These are phyloP conservation scores for Rhinolophus sinicus DNA, from an alignment of 2,113 vertebrate species.

Conservation along the genomic window DNA sequence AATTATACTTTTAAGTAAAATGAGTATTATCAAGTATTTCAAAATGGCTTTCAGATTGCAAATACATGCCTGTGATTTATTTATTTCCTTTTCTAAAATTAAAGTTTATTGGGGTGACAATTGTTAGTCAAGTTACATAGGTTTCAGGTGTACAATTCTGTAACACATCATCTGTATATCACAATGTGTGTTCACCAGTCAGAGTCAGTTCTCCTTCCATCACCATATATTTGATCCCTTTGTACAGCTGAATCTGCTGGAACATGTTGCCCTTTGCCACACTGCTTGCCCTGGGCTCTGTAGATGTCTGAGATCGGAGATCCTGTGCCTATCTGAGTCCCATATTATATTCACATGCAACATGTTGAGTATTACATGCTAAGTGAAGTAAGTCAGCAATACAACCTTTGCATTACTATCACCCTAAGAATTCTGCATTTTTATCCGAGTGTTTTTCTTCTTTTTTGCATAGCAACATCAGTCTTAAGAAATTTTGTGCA, in stretches of 20 bases:
- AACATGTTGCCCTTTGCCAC: not conserved
- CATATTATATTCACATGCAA: not conserved
- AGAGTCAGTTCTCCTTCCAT: too few species aligned
- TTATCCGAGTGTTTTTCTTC: not conserved
- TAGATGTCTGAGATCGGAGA: not conserved
- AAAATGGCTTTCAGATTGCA: not conserved
- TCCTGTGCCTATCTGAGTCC: not conserved
- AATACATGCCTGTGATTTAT: not conserved
- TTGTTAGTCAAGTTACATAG: too few species aligned
- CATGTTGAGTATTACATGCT: not conserved
- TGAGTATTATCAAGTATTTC: not conserved
- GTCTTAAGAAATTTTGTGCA: not conserved
- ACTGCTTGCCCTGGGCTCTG: not conserved
- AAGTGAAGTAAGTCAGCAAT: too few species aligned
- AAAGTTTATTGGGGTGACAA: too few species aligned
- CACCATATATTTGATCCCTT: too few species aligned
- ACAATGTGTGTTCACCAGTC: too few species aligned
- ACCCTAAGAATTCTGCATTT: not conserved
- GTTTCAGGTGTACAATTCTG: too few species aligned
- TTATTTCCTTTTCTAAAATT: too few species aligned
- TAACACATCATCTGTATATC: too few species aligned
- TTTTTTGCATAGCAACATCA: not conserved
- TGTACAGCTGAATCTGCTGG: not conserved
- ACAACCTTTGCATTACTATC: not conserved
- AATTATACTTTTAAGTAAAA: not conserved